Evolutionary conservation across 1,140 invertebrate genomes (phyloP), one percentile per base, ranked within the genome.

Genomic region (Reticulitermes speratus): DNA sequence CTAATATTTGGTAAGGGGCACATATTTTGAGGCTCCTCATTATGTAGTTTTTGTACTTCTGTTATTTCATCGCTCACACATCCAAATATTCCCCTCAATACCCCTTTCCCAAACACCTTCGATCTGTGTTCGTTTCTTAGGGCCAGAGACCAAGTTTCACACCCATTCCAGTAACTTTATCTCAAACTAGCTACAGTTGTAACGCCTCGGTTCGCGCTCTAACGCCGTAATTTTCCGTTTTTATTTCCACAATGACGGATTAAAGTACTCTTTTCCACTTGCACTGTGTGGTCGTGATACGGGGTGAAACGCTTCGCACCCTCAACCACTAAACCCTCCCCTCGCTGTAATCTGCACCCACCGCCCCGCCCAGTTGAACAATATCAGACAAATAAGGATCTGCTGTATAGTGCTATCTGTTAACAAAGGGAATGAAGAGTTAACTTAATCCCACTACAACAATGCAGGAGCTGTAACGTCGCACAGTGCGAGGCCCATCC

Each of bases 311-410:
- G 59, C 3, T 19, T 65, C 90, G 90, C 89, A 89, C 90, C 90
- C 90, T 16, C 91, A 91, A 91, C 91, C 91, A 91, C 90, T 89
- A 91, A 89, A 90, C 88, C 89, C 75, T 65, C 69, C 44, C 87
- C n/a, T 84, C n/a, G 16, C 65, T 44, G 82, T 65, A 65, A 65
- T 55, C 45, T 48, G 45, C 52, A 85, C 52, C 32, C 69, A 8
- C 25, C 52, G 16, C 52, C 52, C 45, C 45, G 45, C 45, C 45
- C 45, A 48, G 45, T 65, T 48, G 30, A 45, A 38, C 32, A 55
- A 75, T 32, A 38, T 45, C 30, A 75, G 25, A 75, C 65, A 75
- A 75, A 75, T 75, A 75, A 25, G 25, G 65, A 75, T 75, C 65
- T 75, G 0, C 65, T 75, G n/a, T 75, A 75, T 75, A 75, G 65